These are phyloP conservation scores for Drepanosiphum platanoidis DNA, from an alignment of 2,888 invertebrate genomes.

Conservation along the genomic window DNA sequence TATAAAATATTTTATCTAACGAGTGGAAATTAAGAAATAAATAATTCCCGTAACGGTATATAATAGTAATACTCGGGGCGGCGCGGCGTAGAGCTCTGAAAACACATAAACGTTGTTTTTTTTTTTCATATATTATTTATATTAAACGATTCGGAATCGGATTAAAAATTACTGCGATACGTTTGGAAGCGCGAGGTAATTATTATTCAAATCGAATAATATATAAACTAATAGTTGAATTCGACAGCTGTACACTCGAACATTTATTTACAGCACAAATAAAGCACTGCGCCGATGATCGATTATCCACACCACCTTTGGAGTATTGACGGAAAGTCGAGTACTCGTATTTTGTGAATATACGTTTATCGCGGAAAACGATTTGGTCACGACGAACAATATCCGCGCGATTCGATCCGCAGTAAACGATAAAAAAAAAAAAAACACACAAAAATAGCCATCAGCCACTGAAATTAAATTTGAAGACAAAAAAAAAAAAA, in stretches of 20 bases:
- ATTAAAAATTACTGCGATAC: not conserved
- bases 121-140: not conserved
- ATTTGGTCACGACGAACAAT: not conserved
- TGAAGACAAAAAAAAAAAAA: not conserved
- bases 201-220: not conserved
- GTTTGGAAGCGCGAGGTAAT: not conserved
- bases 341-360: too few species aligned
- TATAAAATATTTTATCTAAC: not conserved
- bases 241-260: not conserved
- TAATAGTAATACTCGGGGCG: too few species aligned
- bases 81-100: not conserved
- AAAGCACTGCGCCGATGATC: not conserved
- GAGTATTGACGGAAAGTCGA: not conserved
- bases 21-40: constrained; percentile 10
- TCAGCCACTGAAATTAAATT: not conserved
- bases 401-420: not conserved
- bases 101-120: not conserved
- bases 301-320: not conserved
- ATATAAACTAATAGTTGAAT: not conserved
- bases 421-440: not conserved
- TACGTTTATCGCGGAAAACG: too few species aligned
- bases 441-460: not conserved
- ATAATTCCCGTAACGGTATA: not conserved
- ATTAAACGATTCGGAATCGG: not conserved
- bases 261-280: not conserved